phyloP scores from a whole-genome alignment of 2,113 vertebrate genomes.

The Ptilonorhynchus violaceus region DNA sequence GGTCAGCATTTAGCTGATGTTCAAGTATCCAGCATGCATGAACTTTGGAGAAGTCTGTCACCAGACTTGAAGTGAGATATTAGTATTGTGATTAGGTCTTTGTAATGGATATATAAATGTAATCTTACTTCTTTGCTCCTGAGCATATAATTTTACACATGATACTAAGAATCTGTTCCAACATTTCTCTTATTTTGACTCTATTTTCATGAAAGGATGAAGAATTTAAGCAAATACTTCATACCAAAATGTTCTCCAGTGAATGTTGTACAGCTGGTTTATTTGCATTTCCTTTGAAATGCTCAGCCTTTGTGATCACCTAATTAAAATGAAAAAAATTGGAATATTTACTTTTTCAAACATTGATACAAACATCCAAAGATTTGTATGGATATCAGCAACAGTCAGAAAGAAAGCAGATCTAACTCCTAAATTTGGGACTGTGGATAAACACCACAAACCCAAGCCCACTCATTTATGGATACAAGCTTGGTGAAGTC shows the following conservation, averaged over 20 bases:
- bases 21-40: not conserved
- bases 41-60: not conserved
- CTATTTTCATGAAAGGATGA: not conserved
- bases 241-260: not conserved
- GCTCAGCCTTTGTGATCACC: not conserved
- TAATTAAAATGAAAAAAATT: not conserved
- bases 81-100: not conserved
- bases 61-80: not conserved
- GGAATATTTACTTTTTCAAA: not conserved
- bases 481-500: not conserved
- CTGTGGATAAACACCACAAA: not conserved
- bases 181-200: not conserved
- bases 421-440: not conserved
- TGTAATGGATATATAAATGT: not conserved
- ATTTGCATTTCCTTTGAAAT: not conserved
- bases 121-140: not conserved
- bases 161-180: not conserved
- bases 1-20: not conserved
- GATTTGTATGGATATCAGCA: not conserved
- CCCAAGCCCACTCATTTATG: not conserved
- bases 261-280: not conserved
- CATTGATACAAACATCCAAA: not conserved
- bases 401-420: not conserved
- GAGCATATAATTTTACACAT: not conserved
- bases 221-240: not conserved